These are phyloP conservation scores for Apis dorsata DNA, from an alignment of 1,140 invertebrate species.

Conservation along the genomic window DNA sequence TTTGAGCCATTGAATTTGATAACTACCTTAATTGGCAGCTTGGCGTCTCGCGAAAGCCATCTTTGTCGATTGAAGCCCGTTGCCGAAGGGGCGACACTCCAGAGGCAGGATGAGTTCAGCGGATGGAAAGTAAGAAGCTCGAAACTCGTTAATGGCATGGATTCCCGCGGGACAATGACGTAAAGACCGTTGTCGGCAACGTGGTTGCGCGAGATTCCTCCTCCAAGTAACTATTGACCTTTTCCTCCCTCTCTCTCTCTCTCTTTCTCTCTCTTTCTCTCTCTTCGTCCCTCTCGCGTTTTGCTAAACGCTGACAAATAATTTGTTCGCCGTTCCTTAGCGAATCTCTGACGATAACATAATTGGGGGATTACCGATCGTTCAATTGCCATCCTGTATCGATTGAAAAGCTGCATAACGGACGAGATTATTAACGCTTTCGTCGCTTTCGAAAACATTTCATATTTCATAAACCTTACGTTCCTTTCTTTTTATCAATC, in stretches of 20 bases:
- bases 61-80: constrained; percentile 59
- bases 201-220: neutral
- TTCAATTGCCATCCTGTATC: too few species aligned
- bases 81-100: constrained; percentile 40
- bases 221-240: constrained; percentile 16
- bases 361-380: too few species aligned
- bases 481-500: too few species aligned
- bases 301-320: neutral
- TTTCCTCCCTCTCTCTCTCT: neutral
- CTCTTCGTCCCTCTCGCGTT: neutral
- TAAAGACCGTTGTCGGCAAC: constrained; percentile 54
- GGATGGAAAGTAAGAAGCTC: constrained; percentile 60
- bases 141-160: constrained; percentile 64
- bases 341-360: too few species aligned
- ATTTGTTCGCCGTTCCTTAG: too few species aligned
- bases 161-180: constrained; percentile 54
- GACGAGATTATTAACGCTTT: too few species aligned
- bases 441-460: too few species aligned
- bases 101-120: constrained; percentile 35
- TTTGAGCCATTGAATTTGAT: constrained; percentile 60
- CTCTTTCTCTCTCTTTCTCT: neutral
- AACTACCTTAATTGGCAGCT: constrained; percentile 64
- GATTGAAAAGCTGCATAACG: too few species aligned
- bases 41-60: constrained; percentile 37
- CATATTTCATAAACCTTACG: too few species aligned